Conservation (phyloP, 1,140 invertebrate species). For the Trichomalopsis sarcophagae region DNA sequence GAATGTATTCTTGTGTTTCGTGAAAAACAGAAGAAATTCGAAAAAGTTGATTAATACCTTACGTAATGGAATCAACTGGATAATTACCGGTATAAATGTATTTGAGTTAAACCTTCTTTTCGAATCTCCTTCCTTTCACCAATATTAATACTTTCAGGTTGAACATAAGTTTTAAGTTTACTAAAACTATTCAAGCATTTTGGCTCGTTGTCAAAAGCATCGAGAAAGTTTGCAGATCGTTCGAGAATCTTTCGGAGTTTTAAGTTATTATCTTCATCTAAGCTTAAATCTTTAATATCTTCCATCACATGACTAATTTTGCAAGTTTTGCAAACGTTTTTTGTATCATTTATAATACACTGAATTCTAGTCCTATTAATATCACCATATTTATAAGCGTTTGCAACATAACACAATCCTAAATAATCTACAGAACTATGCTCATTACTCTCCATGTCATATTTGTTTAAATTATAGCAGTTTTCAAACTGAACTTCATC, state of each 20-base stretch:
- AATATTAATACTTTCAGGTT: slow-evolving; percentile 47
- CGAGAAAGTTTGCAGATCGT: background rate
- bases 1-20: background rate
- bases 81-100: background rate
- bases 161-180: slow-evolving; percentile 41
- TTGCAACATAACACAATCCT: background rate
- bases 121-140: slow-evolving; percentile 17
- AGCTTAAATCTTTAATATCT: background rate
- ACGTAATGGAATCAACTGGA: background rate
- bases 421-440: too few relatives aligned
- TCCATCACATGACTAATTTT: background rate
- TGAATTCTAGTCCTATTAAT: background rate
- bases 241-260: background rate
- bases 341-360: background rate
- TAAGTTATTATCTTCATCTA: too few relatives aligned
- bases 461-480: too few relatives aligned
- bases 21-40: background rate
- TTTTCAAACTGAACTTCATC: too few relatives aligned
- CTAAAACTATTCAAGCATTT: slow-evolving; percentile 26
- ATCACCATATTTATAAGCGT: background rate
- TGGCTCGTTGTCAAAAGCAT: slow-evolving; percentile 4
- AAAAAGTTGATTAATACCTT: background rate
- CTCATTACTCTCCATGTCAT: too few relatives aligned
- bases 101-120: background rate
- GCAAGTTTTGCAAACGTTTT: background rate